Evolutionary conservation across 2,888 invertebrate species (phyloP), one percentile per base, ranked within the genome.

Genomic region (Erynnis tages): DNA sequence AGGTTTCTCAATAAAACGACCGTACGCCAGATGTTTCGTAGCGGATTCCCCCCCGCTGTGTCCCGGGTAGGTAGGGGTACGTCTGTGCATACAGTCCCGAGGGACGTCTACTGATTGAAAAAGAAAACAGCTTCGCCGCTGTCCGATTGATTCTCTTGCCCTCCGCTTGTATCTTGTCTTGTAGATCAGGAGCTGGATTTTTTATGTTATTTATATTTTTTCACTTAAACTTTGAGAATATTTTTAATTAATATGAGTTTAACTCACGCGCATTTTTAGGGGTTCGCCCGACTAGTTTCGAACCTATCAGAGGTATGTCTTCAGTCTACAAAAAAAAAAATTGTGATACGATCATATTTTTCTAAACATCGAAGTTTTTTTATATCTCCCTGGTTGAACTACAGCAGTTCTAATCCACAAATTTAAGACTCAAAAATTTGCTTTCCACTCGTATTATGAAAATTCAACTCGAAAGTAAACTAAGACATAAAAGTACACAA

Each of bases 91-190:
- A 64, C 62, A 69, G 63, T 69, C 82, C 68, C 81, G 50, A 65
- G 79, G 79, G 85, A 81, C 70, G 71, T 68, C 66, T 73, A 73
- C 76, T 86, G 86, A 85, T 86, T 86, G 86, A 82, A 86, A 86
- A 84, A 82, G 82, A 83, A 85, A 86, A 86, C 84, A 85, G 80
- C 74, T 79, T 79, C 76, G 67, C 75, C 81, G 70, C 71, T 75
- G 79, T 79, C 78, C 80, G 79, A 83, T 85, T 84, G 85, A 85
- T 82, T 85, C 80, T 34, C 30, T 34, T n/a, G 13, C 41, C 34
- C 41, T 41, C 41, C 8, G 16, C 23, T 32, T 49, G 34, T 49
- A 49, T 49, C 49, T 49, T 41, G 49, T 34, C 40, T 40, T 48
- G 16, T 38, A 17, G 49, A 10, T 16, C 40, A 17, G 40, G 49